phyloP scores from a whole-genome alignment of 2,797 vertebrate species.

The Catamblyrhynchus diadema region DNA sequence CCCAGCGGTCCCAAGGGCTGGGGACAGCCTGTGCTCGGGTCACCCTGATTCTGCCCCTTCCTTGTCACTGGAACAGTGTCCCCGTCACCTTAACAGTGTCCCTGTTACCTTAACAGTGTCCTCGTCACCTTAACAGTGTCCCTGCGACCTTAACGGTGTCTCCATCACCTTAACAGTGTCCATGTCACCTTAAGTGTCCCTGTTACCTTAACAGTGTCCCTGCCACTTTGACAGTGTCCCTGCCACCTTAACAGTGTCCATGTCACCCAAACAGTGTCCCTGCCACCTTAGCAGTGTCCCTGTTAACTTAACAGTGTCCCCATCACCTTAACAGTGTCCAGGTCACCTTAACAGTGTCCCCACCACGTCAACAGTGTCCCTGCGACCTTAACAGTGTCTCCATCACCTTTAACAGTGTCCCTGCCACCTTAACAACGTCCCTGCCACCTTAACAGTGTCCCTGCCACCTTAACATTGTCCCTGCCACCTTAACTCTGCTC shows the following conservation, averaged over 20 bases:
- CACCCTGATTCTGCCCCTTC: background rate
- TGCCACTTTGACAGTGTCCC: background rate
- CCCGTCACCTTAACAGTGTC: no score
- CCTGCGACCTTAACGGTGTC: background rate
- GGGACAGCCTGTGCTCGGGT: background rate
- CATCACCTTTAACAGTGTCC: background rate
- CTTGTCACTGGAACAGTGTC: background rate
- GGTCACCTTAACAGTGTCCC: no score
- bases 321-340: background rate
- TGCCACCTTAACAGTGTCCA: fast-evolving
- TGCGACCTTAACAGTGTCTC: background rate
- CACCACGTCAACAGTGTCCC: background rate
- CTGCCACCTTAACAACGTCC: fast-evolving
- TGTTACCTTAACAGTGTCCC: fast-evolving
- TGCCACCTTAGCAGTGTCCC: background rate
- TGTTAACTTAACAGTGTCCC: no score
- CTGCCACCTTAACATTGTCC: no score
- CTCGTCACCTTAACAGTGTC: no score
- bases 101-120: fast-evolving
- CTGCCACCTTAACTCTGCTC: no score
- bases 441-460: no score
- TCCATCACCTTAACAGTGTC: background rate
- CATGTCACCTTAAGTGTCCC: background rate
- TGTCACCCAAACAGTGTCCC: background rate
- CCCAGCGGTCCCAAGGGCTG: fast-evolving